These are phyloP conservation scores for Caretta caretta DNA, from an alignment of 2,113 vertebrate species.

Conservation along the genomic window DNA sequence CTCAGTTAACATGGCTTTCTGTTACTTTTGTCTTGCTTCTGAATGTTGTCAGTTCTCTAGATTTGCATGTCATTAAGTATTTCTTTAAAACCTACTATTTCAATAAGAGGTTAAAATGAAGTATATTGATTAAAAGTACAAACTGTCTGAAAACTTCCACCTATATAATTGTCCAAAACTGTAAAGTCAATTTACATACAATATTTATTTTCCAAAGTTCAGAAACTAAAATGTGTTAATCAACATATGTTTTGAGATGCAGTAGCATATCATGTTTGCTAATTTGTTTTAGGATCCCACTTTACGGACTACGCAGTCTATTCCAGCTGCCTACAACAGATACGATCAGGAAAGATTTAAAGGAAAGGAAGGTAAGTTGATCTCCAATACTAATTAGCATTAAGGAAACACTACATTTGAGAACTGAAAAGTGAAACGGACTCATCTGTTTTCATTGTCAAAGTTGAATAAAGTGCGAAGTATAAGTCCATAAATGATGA, in stretches of 20 bases:
- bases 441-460: neutral
- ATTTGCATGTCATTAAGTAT: neutral
- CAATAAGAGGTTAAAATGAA: neutral
- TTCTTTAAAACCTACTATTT: neutral
- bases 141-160: neutral
- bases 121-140: neutral
- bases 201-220: neutral
- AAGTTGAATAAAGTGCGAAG: neutral
- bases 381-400: neutral
- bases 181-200: neutral
- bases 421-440: accelerated
- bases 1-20: neutral
- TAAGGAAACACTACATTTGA: neutral
- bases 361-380: constrained; percentile 94
- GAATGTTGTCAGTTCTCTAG: neutral
- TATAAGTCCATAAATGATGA: neutral
- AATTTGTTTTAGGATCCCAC: constrained; percentile 87
- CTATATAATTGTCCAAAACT: neutral
- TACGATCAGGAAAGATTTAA: constrained; percentile 99
- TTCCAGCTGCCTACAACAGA: constrained; percentile 97
- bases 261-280: constrained; percentile 3
- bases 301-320: constrained; percentile 93
- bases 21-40: neutral
- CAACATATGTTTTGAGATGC: neutral
- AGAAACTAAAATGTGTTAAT: neutral